Evolutionary conservation across 2,797 vertebrate species (phyloP).

Genomic region (Pangasius mekongensis): DNA sequence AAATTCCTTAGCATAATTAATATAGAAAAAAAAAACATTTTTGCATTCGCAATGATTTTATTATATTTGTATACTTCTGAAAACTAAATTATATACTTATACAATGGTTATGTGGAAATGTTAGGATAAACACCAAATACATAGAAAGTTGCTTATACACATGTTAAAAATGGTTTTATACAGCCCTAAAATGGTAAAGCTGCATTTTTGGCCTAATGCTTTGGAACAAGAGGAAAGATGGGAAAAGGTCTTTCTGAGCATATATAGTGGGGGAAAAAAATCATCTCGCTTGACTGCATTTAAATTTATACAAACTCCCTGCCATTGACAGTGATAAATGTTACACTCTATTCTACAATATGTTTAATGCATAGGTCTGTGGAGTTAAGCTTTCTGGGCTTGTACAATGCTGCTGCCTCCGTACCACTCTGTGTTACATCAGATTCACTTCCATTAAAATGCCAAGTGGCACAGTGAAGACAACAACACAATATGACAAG

Average conservation of each 20-base stretch:
- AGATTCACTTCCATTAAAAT: conserved; percentile 86
- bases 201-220: conserved; percentile 58
- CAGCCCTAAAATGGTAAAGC: conserved; percentile 52
- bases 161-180: conserved; percentile 50
- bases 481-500: conserved; percentile 82
- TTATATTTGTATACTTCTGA: neutral
- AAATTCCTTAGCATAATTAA: neutral
- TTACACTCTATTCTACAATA: conserved; percentile 99
- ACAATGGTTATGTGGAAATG: conserved; percentile 27
- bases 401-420: conserved; percentile 77
- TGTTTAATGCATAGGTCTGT: conserved; percentile 98
- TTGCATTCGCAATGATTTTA: neutral
- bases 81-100: neutral
- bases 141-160: conserved; percentile 51
- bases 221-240: conserved; percentile 72
- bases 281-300: conserved; percentile 99
- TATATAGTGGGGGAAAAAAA: conserved; percentile 68
- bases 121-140: conserved; percentile 49
- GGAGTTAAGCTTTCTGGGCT: conserved; percentile 85
- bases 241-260: conserved; percentile 79
- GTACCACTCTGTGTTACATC: conserved; percentile 83
- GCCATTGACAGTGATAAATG: conserved; percentile 99
- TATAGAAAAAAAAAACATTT: neutral
- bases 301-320: conserved; percentile 99
- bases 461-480: conserved; percentile 85